phyloP scores from a whole-genome alignment of 2,888 invertebrate genomes.

The Polyommatus icarus region DNA sequence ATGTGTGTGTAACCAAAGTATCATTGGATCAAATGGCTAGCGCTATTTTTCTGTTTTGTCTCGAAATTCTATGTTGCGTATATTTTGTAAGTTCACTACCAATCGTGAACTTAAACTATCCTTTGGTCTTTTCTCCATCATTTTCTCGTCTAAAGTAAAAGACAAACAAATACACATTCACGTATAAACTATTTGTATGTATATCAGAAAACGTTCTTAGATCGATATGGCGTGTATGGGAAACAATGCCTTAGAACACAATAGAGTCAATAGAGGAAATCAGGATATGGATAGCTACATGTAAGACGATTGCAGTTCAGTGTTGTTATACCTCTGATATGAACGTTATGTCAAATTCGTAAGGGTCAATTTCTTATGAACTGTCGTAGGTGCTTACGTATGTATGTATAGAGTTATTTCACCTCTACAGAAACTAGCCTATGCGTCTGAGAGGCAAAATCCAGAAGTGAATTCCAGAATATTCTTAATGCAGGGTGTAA shows the following conservation, averaged over 20 bases:
- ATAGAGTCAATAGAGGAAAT: slow-evolving; percentile 43
- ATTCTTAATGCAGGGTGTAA: not conserved
- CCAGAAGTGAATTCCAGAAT: not conserved
- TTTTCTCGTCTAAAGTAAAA: not conserved
- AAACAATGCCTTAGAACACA: slow-evolving; percentile 75
- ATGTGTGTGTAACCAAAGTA: too few relatives aligned
- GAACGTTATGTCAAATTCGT: not conserved
- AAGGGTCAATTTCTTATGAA: not conserved
- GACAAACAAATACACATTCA: not conserved
- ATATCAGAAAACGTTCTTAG: slow-evolving; percentile 40
- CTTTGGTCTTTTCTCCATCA: too few relatives aligned
- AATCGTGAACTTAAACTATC: too few relatives aligned
- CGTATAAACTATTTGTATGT: slow-evolving; percentile 42
- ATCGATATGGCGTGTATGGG: slow-evolving; percentile 59
- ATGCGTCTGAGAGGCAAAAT: not conserved
- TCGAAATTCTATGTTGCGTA: too few relatives aligned
- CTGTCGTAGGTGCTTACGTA: not conserved
- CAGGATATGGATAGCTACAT: slow-evolving; percentile 68
- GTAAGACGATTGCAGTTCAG: slow-evolving; percentile 52
- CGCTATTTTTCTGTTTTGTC: too few relatives aligned
- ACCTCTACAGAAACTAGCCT: not conserved
- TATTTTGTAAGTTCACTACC: too few relatives aligned
- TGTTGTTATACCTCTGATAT: not conserved
- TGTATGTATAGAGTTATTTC: not conserved
- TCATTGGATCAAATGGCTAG: too few relatives aligned